Evolutionary conservation across 2,888 invertebrate genomes (phyloP).

Genomic region (Acronicta aceris): DNA sequence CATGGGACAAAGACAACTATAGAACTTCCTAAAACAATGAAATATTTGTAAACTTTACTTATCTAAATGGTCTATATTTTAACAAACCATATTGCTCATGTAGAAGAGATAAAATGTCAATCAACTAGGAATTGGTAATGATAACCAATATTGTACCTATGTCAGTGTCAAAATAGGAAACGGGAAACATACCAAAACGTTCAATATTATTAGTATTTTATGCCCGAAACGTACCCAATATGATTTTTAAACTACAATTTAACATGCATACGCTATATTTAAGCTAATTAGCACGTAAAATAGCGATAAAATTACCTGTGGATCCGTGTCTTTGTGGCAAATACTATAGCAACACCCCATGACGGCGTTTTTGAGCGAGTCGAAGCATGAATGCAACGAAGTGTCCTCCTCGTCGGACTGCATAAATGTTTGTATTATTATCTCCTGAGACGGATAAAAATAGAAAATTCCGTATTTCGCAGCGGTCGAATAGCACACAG

Average conservation of each 20-base stretch:
- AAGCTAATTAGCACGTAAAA: conserved; percentile 25
- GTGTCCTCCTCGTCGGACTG: conserved; percentile 84
- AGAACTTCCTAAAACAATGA: conserved; percentile 26
- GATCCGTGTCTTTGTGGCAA: conserved; percentile 91
- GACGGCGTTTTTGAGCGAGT: conserved; percentile 82
- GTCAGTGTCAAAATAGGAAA: conserved; percentile 38
- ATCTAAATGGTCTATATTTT: conserved; percentile 9
- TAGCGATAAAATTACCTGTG: conserved; percentile 88
- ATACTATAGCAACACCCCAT: conserved; percentile 93
- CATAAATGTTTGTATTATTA: conserved; percentile 83
- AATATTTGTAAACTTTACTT: conserved; percentile 26
- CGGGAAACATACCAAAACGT: conserved; percentile 36
- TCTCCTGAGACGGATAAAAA: conserved; percentile 78
- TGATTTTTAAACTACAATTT: conserved; percentile 1
- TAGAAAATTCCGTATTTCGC: conserved; percentile 79
- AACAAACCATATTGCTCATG: conserved; percentile 27
- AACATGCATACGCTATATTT: conserved; percentile 14
- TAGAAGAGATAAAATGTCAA: conserved; percentile 62
- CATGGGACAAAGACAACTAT: conserved; percentile 13
- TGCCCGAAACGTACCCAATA: conserved; percentile 5
- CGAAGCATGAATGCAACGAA: conserved; percentile 86
- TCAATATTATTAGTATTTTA: conserved; percentile 24
- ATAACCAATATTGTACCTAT: conserved; percentile 44
- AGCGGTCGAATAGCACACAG: conserved; percentile 62
- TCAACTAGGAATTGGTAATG: conserved; percentile 70